Conservation (phyloP, 2,113 vertebrate genomes). For the Gymnogyps californianus region DNA sequence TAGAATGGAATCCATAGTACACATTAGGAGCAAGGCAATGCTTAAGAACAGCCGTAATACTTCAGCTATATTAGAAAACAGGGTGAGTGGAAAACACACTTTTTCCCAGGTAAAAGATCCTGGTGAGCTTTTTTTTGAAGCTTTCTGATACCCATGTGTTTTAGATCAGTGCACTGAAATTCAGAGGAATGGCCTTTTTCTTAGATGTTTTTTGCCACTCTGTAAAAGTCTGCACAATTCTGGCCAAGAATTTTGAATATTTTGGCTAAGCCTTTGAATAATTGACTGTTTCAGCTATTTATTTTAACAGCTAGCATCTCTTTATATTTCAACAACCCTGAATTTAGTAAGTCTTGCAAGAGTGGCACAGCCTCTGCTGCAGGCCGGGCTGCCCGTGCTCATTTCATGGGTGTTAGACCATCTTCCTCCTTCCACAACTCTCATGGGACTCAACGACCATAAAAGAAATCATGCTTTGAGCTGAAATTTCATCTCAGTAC, state of each 20-base stretch:
- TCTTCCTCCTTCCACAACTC: not conserved
- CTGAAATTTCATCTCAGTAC: not conserved
- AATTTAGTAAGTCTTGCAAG: not conserved
- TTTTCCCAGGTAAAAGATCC: not conserved
- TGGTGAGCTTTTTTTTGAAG: not conserved
- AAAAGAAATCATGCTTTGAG: not conserved
- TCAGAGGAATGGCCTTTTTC: not conserved
- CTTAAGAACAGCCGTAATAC: not conserved
- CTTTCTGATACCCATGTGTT: not conserved
- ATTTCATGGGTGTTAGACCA: not conserved
- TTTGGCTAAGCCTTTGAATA: not conserved
- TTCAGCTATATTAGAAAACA: not conserved
- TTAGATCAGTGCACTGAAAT: not conserved
- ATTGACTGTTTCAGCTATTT: not conserved
- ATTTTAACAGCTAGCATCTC: not conserved
- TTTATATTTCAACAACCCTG: not conserved
- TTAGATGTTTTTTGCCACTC: not conserved
- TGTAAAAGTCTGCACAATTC: not conserved
- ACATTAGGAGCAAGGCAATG: fast-evolving
- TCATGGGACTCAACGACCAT: fast-evolving
- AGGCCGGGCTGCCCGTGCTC: not conserved
- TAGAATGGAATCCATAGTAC: too few relatives aligned
- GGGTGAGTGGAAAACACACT: not conserved
- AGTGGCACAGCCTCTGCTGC: not conserved
- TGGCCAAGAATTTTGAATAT: not conserved